Evolutionary conservation across 2,888 invertebrate species (phyloP), one percentile per base, ranked within the genome.

Genomic region (Lymantria dispar): DNA sequence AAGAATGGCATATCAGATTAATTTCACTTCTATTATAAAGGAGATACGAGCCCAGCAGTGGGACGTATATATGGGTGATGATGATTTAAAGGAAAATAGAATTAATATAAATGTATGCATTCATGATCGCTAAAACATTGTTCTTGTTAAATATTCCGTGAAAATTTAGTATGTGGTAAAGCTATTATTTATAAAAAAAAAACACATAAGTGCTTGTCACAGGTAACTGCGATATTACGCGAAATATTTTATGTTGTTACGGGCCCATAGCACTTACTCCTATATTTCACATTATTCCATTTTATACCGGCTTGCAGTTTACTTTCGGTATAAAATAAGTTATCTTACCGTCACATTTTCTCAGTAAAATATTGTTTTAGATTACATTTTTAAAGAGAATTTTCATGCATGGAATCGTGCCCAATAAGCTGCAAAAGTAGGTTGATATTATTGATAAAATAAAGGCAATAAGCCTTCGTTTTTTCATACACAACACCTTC

Each of bases 191-290:
- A 78, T 78, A 74, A 74, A 79, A 68, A 12, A 38, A 47, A 56
- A 71, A 67, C 78, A 72, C 71, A 38, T 13, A 77, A 80, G 76
- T 79, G 79, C 74, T 80, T 76, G 78, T 80, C 73, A 76, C 80
- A 79, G 80, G 79, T 80, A 80, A 81, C 81, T 83, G 76, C 78
- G 80, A 78, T 80, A 80, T 78, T 73, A 80, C 78, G 76, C 75
- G 76, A 81, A 80, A 83, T 83, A 81, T 85, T 82, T 80, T 80
- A 80, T 74, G 71, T 78, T 74, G 72, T 72, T 75, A 71, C 72
- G 59, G 67, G 64, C 73, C 76, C 76, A 78, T 77, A 77, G 76
- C 77, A 78, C 76, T 74, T 69, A 66, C 70, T 59, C 72, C 67
- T 70, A 66, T 72, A 73, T 74, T 76, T 78, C 69, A 72, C 67